Percentiles rank a stretch among this genome's conserved stretches.
phyloP scores from a whole-genome alignment of 2,888 invertebrate genomes.

The Tenthredo livida region DNA sequence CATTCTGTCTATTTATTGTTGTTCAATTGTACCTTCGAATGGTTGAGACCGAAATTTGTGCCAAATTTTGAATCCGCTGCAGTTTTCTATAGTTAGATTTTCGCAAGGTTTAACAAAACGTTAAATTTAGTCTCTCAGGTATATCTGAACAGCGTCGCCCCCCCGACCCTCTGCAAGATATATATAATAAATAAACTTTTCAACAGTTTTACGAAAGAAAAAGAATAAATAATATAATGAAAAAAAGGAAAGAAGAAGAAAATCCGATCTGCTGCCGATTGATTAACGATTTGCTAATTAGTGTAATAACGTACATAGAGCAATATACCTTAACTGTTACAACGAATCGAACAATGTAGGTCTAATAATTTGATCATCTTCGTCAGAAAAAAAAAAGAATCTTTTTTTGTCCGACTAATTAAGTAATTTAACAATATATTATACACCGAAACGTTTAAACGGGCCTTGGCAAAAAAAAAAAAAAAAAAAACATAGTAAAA shows the following conservation, averaged over 20 bases:
- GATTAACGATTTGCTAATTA: conserved; percentile 10
- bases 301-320: conserved; percentile 29
- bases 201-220: neutral
- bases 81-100: neutral
- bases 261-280: neutral
- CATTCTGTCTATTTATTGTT: neutral
- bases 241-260: neutral
- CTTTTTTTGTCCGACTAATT: too few relatives aligned
- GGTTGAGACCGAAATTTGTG: neutral
- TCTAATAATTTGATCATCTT: neutral
- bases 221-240: neutral
- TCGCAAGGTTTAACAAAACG: too few relatives aligned
- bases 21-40: neutral
- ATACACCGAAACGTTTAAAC: conserved; percentile 8
- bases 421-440: neutral
- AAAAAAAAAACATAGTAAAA: neutral
- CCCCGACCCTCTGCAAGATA: neutral
- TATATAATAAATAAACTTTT: neutral
- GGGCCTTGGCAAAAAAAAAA: neutral
- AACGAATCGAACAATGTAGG: conserved; percentile 22
- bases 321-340: conserved; percentile 31
- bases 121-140: too few relatives aligned
- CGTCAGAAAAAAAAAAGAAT: neutral
- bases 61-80: neutral
- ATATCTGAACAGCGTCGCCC: neutral